Conservation (phyloP, 2,113 vertebrate genomes). For the Rhynchopsitta pachyrhyncha region DNA sequence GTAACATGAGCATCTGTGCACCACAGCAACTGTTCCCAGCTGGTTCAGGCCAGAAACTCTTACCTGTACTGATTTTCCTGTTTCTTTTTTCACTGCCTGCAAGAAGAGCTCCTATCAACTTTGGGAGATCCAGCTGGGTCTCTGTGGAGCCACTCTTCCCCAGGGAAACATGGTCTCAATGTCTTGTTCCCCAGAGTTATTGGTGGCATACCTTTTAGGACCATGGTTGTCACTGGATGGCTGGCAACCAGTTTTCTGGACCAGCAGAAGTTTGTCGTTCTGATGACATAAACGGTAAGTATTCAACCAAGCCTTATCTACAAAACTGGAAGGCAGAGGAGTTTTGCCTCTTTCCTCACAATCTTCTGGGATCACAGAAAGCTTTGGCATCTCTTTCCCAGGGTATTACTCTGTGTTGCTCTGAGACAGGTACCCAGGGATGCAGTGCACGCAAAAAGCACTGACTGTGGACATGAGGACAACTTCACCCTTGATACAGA, state of each 20-base stretch:
- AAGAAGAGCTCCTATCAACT: neutral
- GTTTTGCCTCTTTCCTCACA: neutral
- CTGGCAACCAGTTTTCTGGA: neutral
- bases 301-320: neutral
- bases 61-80: rapidly evolving
- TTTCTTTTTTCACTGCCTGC: neutral
- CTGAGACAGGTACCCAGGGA: neutral
- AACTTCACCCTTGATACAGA: neutral
- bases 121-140: neutral
- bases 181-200: neutral
- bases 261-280: neutral
- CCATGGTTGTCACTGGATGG: rapidly evolving
- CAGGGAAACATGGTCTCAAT: neutral
- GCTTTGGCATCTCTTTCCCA: neutral
- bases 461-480: neutral
- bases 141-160: neutral
- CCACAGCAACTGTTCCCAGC: neutral
- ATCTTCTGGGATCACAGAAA: neutral
- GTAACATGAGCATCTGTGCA: neutral
- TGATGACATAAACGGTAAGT: neutral
- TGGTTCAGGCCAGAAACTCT: neutral
- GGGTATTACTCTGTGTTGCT: neutral
- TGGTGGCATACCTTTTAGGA: neutral
- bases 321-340: neutral
- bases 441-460: neutral